These are phyloP conservation scores for Drosophila yooni DNA, from an alignment of 2,888 invertebrate genomes.

Conservation along the genomic window DNA sequence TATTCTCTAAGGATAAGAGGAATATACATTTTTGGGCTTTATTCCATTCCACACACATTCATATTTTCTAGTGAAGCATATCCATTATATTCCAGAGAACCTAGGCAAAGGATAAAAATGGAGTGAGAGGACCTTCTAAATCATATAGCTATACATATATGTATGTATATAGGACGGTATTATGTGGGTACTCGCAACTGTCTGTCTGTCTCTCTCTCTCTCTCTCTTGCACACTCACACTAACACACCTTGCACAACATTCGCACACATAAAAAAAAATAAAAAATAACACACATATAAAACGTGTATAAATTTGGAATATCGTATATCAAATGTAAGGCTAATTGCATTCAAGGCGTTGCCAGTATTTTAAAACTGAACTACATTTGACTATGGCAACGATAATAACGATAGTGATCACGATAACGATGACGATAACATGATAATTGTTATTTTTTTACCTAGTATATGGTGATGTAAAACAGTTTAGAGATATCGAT, in stretches of 20 bases:
- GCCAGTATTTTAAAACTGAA: conserved; percentile 14
- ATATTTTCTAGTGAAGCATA: conserved; percentile 11
- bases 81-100: conserved; percentile 39
- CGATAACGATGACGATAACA: conserved; percentile 17
- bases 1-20: conserved; percentile 76
- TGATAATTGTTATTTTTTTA: not conserved
- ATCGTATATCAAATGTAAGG: conserved; percentile 40
- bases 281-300: not conserved
- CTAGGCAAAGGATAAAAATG: conserved; percentile 17
- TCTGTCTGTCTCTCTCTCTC: conserved; percentile 10
- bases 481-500: not conserved
- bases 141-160: conserved; percentile 29
- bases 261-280: not conserved
- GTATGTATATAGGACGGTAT: conserved; percentile 58
- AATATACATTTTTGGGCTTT: conserved; percentile 74
- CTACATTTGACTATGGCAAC: conserved; percentile 3
- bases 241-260: conserved; percentile 12
- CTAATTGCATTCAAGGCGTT: conserved; percentile 36
- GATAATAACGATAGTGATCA: not conserved
- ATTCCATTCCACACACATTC: not conserved
- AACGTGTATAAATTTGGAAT: conserved; percentile 2
- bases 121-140: conserved; percentile 9
- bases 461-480: not conserved
- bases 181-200: conserved; percentile 45
- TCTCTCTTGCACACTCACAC: conserved; percentile 13